Conservation (phyloP, 2,797 vertebrate species). For the Gymnothorax javanicus region DNA sequence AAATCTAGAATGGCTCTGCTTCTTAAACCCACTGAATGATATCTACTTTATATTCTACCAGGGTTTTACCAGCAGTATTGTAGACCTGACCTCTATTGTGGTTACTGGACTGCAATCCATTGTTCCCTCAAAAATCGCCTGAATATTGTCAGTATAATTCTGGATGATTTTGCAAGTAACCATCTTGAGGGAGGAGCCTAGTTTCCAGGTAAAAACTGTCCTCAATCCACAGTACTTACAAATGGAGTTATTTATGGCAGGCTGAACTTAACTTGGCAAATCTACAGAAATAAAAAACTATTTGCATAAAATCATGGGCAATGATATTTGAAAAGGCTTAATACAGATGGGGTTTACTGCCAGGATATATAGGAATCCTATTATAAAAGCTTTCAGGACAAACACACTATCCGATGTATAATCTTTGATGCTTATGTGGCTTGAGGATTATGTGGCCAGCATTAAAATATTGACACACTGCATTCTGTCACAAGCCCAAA, state of each 20-base stretch:
- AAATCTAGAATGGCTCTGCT: neutral
- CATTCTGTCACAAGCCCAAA: neutral
- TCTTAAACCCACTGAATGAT: neutral
- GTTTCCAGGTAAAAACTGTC: conserved; percentile 35
- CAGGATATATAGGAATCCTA: neutral
- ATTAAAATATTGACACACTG: neutral
- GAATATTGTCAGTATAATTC: conserved; percentile 33
- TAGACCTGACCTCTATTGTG: neutral
- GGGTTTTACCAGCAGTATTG: neutral
- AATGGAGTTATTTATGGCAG: neutral
- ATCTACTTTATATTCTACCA: neutral
- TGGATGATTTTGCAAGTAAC: conserved; percentile 39
- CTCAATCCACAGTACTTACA: neutral
- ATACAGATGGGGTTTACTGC: neutral
- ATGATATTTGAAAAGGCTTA: conserved; percentile 1
- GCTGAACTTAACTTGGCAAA: neutral
- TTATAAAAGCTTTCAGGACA: neutral
- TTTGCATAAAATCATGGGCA: neutral
- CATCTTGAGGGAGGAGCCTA: conserved; percentile 46
- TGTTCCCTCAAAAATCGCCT: conserved; percentile 2
- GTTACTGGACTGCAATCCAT: neutral
- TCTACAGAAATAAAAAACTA: neutral
- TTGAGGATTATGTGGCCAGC: neutral
- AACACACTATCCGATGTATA: neutral
- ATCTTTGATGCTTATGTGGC: neutral